Base-by-base conservation (phyloP, 2,797 vertebrate species). In the Dallia pectoralis region DNA sequence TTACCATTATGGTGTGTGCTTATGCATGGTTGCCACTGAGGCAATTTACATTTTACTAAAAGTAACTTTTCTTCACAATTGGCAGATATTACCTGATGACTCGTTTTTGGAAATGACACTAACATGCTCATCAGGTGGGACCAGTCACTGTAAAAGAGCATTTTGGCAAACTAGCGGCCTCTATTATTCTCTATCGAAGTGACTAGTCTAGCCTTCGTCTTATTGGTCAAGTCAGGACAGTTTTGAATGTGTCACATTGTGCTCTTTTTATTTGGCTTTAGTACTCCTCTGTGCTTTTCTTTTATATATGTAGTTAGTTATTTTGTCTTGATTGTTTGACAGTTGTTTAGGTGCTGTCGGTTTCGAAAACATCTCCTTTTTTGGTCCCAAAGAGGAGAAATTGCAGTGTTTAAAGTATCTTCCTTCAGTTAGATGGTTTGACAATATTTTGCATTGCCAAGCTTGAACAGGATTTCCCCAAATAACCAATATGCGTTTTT, bases 221-320 rank as follows among this genome's bases (percentile, higher is more conserved):
- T 25, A 22, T 22, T 56, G 22, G 22, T 56, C 0, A 9, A 22
- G 3, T 56, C 53, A 56, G 53, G 29, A 27, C 61, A 63, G 14
- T 63, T 63, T 29, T 32, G 61, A 33, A 59, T 12, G n/a, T 51
- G 19, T 30, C 53, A 68, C 66, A 76, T 69, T 79, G 72, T 32
- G 78, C 76, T 64, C 27, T 84, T 68, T 87, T 83, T 73, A 85
- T 83, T 79, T 75, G 74, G 80, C 86, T 87, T 85, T 81, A 85
- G 70, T 11, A n/a, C 9, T n/a, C 5, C n/a, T 56, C 53, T 79
- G 53, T 86, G 86, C 85, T 81, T 83, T 72, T 82, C 81, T 89
- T 89, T 84, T 79, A 82, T 79, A 82, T 83, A 85, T 88, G 85
- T 89, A 87, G 86, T 84, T 82, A 74, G 75, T 83, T 79, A 71